Percentiles rank a stretch among this genome's conserved stretches.
phyloP scores from a whole-genome alignment of 2,797 vertebrate species.

The Artibeus jamaicensis region DNA sequence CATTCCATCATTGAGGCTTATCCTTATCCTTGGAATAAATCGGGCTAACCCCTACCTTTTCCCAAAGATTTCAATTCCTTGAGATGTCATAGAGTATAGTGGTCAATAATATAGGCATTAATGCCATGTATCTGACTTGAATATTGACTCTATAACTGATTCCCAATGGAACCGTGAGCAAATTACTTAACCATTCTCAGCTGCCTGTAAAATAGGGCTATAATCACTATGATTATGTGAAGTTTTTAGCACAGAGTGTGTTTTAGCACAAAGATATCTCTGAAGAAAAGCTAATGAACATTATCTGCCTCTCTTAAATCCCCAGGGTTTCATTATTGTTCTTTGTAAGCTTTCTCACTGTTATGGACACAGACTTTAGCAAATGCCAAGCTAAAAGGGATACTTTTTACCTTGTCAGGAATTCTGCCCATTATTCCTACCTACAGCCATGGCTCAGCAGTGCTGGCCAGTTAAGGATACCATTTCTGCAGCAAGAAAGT shows the following conservation, averaged over 20 bases:
- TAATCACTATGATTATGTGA: not conserved
- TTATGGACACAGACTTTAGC: not conserved
- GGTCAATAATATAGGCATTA: not conserved
- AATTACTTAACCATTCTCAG: not conserved
- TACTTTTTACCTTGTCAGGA: not conserved
- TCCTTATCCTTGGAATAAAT: not conserved
- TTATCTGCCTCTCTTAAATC: not conserved
- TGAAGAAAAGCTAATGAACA: not conserved
- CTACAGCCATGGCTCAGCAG: not conserved
- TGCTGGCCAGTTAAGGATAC: not conserved
- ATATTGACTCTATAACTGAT: not conserved
- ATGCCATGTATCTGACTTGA: not conserved
- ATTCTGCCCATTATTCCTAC: not conserved
- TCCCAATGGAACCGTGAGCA: not conserved
- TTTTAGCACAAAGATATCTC: not conserved
- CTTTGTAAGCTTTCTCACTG: not conserved
- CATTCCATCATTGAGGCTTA: no score
- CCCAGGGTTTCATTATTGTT: not conserved
- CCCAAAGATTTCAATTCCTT: not conserved
- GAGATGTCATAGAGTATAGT: not conserved
- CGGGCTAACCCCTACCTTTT: not conserved
- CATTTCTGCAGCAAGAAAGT: not conserved
- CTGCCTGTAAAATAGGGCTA: not conserved
- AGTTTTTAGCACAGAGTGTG: not conserved
- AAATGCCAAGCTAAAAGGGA: not conserved